phyloP scores from a whole-genome alignment of 64 coral and sea anemone genomes.

The Pachyseris speciosa region DNA sequence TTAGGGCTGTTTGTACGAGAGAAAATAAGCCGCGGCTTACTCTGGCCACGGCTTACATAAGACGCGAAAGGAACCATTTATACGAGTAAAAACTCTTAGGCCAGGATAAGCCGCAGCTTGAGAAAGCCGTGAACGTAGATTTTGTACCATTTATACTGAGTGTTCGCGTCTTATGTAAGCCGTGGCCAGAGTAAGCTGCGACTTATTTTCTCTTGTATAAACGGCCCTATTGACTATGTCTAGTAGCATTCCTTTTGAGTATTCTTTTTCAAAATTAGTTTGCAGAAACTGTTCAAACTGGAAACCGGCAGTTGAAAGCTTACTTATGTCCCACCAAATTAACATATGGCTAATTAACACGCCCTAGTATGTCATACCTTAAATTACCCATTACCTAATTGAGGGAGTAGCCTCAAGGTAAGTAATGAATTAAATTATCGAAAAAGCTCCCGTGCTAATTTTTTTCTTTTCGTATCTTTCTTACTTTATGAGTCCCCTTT shows the following conservation, averaged over 20 bases:
- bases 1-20: too few species aligned
- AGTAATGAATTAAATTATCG: neutral
- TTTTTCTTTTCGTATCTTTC: neutral
- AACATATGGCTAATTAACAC: constrained; percentile 16
- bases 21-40: too few species aligned
- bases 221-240: neutral
- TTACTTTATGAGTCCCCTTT: neutral
- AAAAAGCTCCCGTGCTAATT: neutral
- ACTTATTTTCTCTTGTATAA: too few species aligned
- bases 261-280: neutral
- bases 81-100: too few species aligned
- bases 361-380: neutral
- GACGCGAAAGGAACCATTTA: too few species aligned
- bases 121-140: too few species aligned
- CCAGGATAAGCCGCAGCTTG: too few species aligned
- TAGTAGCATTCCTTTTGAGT: neutral
- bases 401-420: neutral
- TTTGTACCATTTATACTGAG: too few species aligned
- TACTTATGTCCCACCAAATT: neutral
- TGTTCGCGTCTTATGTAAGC: too few species aligned
- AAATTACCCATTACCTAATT: neutral
- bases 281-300: neutral
- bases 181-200: too few species aligned
- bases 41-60: too few species aligned
- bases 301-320: neutral